Conservation (phyloP, 2,113 vertebrate species). For the Corapipo altera region DNA sequence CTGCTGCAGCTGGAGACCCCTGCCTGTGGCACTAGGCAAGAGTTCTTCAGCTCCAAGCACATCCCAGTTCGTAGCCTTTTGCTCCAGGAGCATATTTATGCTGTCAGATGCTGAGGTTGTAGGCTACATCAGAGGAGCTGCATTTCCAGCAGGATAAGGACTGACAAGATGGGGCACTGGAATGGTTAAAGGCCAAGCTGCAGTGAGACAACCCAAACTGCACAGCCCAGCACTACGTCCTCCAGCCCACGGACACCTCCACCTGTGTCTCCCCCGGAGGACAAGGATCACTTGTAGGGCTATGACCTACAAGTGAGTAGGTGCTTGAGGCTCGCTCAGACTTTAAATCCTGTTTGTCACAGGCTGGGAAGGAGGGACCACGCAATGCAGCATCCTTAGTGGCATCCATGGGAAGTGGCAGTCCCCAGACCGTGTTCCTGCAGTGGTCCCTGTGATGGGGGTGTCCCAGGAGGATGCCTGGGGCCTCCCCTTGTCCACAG, state of each 20-base stretch:
- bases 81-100: not conserved
- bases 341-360: not conserved
- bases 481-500: not conserved
- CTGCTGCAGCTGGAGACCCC: not conserved
- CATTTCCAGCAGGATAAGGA: not conserved
- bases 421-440: not conserved
- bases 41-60: not conserved
- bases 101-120: not conserved
- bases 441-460: not conserved
- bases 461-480: not conserved
- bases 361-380: not conserved
- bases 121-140: not conserved
- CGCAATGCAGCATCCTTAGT: fast-evolving
- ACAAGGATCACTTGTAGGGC: fast-evolving
- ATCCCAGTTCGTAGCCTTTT: not conserved
- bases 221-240: fast-evolving
- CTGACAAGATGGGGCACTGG: not conserved
- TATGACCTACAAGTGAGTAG: too few relatives aligned
- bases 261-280: fast-evolving
- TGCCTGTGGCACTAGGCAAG: not conserved
- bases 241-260: not conserved
- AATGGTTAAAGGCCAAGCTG: not conserved
- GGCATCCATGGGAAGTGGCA: not conserved
- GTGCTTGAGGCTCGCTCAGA: not conserved
- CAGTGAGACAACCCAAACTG: not conserved